Evolutionary conservation across 1,140 invertebrate genomes (phyloP), one percentile per base, ranked within the genome.

Genomic region (Papilio machaon): DNA sequence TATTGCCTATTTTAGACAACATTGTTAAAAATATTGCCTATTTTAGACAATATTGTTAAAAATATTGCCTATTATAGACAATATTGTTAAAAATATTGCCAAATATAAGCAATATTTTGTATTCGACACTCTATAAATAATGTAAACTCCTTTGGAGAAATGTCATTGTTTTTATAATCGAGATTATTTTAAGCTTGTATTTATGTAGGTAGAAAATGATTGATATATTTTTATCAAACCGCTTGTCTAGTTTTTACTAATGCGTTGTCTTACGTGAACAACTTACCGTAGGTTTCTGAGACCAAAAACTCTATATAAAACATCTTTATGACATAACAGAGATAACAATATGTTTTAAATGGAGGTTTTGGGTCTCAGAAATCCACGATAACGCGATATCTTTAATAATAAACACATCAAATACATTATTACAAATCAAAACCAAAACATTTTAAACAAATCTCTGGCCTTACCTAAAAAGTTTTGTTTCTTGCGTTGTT

Each of bases 121-220:
- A 52, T 52, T 6, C 7, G 38, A 43, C 49, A 52, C 52, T 54
- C 13, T 54, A 64, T 23, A 64, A 64, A 64, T 2, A 64, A 13
- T 64, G 10, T 30, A 11, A 54, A 54, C 52, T 54, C 52, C 52
- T 3, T 64, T 30, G 60, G 19, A 64, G 60, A 30, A 23, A 9
- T 64, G 60, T 10, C 3, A 70, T 70, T 70, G 15, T 70, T 77
- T 64, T 79, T 64, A 23, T 67, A 79, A 79, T 43, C 38, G 77
- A 79, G 77, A 79, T 79, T 79, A 79, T 79, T 79, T 79, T 23
- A 64, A 13, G 75, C 54, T 79, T 79, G 77, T 30, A 30, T 30
- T 30, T 30, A 30, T 30, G 23, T 79, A 79, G 77, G 35, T 79
- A 79, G 77, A 67, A 67, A 79, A 67, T 79, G 35, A 78, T 64